Evolutionary conservation across 2,797 vertebrate genomes (phyloP).

Genomic region (Schizopygopsis pylzovi): DNA sequence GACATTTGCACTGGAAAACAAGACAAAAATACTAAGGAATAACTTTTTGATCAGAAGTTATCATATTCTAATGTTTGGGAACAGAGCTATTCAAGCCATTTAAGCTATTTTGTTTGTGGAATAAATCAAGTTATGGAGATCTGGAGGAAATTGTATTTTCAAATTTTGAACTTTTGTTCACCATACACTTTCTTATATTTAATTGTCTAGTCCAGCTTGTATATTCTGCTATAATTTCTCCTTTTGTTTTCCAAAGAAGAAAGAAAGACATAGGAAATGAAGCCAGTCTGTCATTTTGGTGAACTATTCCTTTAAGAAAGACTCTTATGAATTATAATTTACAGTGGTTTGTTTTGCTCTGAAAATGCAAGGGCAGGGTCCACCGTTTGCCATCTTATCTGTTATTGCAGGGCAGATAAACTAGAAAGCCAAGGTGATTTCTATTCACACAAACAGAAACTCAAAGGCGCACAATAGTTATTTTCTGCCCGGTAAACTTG

Average conservation of each 20-base stretch:
- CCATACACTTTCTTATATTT: too few species aligned
- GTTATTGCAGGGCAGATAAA: conserved; percentile 68
- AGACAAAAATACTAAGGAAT: too few species aligned
- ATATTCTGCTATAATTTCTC: too few species aligned
- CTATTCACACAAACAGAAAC: not conserved
- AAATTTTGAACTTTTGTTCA: too few species aligned
- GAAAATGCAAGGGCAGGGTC: conserved; percentile 60
- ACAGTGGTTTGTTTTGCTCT: not conserved
- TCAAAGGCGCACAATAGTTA: not conserved
- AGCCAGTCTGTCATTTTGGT: not conserved
- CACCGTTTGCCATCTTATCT: conserved; percentile 67
- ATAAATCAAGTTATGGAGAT: too few species aligned
- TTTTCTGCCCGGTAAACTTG: not conserved
- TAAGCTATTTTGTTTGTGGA: too few species aligned
- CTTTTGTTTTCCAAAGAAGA: too few species aligned
- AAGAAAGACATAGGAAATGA: not conserved
- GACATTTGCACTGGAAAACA: too few species aligned
- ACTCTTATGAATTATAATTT: not conserved
- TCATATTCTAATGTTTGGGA: not conserved
- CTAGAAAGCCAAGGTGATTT: conserved; percentile 27
- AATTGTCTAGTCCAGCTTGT: too few species aligned
- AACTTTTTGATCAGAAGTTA: not conserved
- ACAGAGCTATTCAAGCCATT: too few species aligned
- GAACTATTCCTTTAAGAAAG: not conserved
- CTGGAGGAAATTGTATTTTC: too few species aligned